phyloP scores from a whole-genome alignment of 2,888 invertebrate genomes.

The Idaea biselata region DNA sequence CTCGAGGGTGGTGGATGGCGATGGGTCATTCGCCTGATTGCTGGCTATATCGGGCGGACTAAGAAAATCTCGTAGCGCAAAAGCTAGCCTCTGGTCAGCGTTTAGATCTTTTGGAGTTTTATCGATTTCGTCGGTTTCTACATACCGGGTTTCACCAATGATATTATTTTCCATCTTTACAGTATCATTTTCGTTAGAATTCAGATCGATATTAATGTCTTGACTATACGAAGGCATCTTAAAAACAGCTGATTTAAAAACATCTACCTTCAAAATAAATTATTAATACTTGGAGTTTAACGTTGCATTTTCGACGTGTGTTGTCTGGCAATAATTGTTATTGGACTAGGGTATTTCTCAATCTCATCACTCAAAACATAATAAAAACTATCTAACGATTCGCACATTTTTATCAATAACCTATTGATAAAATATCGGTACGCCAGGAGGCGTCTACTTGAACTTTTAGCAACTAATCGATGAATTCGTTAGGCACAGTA shows the following conservation, averaged over 20 bases:
- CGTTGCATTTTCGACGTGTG: slow-evolving; percentile 10
- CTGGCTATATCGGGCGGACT: slow-evolving; percentile 42
- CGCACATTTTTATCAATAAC: slow-evolving; percentile 58
- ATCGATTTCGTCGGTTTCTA: slow-evolving; percentile 39
- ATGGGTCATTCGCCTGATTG: slow-evolving; percentile 46
- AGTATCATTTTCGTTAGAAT: slow-evolving; percentile 58
- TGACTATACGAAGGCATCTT: slow-evolving; percentile 71
- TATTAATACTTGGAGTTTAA: slow-evolving; percentile 14
- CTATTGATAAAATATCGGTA: slow-evolving; percentile 44
- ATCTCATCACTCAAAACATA: slow-evolving; percentile 25
- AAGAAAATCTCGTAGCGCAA: slow-evolving; percentile 65
- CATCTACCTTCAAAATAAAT: slow-evolving; percentile 25
- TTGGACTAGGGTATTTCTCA: slow-evolving; percentile 8
- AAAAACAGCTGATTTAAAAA: slow-evolving; percentile 39
- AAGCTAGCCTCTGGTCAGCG: slow-evolving; percentile 61
- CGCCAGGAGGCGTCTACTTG: slow-evolving; percentile 42
- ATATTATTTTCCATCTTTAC: slow-evolving; percentile 52
- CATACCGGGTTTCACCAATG: slow-evolving; percentile 44
- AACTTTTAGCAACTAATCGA: slow-evolving; percentile 50
- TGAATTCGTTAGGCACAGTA: slow-evolving; percentile 45
- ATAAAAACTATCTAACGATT: slow-evolving; percentile 38
- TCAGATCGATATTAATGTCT: slow-evolving; percentile 67
- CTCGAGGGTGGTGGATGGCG: slow-evolving; percentile 44
- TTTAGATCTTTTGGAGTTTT: slow-evolving; percentile 53
- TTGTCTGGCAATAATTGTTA: slow-evolving; percentile 13